Conservation (phyloP, 2,113 vertebrate species). For the Paralichthys olivaceus region DNA sequence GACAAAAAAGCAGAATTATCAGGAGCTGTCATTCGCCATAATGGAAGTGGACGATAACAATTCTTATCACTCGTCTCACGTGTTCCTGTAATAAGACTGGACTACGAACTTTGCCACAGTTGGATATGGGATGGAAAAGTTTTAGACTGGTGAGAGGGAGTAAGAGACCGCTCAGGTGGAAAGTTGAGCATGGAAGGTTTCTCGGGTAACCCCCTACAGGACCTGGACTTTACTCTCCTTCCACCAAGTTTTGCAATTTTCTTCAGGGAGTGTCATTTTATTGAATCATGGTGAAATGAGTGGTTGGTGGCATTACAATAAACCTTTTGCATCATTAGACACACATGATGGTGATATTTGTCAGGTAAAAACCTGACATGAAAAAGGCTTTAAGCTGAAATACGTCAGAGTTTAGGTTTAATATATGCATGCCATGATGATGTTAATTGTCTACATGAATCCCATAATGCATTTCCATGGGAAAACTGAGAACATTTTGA, state of each 20-base stretch:
- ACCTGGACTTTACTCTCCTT: background rate
- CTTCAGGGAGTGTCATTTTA: no score
- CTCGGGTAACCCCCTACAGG: background rate
- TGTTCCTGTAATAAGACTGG: background rate
- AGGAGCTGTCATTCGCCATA: background rate
- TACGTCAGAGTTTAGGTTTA: no score
- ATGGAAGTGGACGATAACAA: background rate
- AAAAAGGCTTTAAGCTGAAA: no score
- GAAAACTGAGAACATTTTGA: no score
- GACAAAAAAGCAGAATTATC: background rate
- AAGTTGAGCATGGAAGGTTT: background rate
- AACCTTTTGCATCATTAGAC: no score
- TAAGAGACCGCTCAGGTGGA: background rate
- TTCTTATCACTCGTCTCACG: constrained; percentile 4
- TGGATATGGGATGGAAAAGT: constrained; percentile 12
- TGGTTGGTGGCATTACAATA: no score
- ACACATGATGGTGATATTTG: no score
- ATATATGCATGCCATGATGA: no score
- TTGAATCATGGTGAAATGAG: no score
- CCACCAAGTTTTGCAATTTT: background rate
- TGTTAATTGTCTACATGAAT: no score
- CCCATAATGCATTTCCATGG: no score
- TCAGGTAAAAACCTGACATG: no score
- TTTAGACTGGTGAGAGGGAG: background rate
- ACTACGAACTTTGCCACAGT: constrained; percentile 7